Evolutionary conservation across 2,888 invertebrate species (phyloP).

Genomic region (Polymixis flavicincta): DNA sequence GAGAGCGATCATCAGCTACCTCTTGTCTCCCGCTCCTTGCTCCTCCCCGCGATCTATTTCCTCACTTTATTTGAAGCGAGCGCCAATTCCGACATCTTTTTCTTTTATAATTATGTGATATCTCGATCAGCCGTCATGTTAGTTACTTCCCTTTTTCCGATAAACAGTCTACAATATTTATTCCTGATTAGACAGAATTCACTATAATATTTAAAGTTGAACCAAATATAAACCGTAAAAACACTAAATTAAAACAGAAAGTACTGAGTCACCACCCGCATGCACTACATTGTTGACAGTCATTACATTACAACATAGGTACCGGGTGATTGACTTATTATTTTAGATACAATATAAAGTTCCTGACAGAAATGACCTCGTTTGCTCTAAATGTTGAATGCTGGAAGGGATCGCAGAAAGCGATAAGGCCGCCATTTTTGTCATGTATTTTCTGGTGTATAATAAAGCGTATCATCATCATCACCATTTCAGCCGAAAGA

Average conservation of each 20-base stretch:
- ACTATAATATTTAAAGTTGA: not conserved
- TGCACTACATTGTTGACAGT: slow-evolving; percentile 5
- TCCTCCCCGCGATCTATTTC: not conserved
- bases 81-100: not conserved
- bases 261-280: slow-evolving; percentile 41
- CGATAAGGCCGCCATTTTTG: no score
- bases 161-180: not conserved
- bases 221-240: not conserved
- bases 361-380: slow-evolving; percentile 5
- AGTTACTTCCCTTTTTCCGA: not conserved
- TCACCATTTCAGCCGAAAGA: no score
- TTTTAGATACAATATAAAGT: not conserved
- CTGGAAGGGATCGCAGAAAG: no score
- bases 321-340: not conserved
- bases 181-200: not conserved
- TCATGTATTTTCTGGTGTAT: no score
- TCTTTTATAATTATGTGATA: not conserved
- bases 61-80: not conserved
- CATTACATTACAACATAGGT: slow-evolving; percentile 27
- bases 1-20: no score
- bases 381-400: no score
- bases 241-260: slow-evolving; percentile 42
- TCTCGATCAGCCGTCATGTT: not conserved
- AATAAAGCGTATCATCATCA: no score
- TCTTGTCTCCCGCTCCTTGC: no score